Evolutionary conservation across 2,113 vertebrate genomes (phyloP), one percentile per base, ranked within the genome.

Genomic region (Sigmodon hispidus): DNA sequence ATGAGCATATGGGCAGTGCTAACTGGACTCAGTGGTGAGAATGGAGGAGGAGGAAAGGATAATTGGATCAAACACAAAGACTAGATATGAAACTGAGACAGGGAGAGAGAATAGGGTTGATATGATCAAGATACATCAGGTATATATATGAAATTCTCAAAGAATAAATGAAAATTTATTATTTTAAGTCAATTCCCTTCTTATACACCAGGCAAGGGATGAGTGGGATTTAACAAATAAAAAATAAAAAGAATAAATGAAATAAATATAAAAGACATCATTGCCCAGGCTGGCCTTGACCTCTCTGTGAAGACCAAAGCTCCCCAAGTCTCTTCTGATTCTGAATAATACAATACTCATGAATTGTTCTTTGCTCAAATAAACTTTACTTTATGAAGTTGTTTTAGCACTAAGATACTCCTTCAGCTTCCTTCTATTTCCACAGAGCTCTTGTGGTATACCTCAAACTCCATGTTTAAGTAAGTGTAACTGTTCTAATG

Each of bases 381-480:
- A 67, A 87, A 84, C 69, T 45, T 31, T 63, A 34, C 40, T 36
- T 36, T 79, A 45, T 77, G 45, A 52, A n/a, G 8, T 13, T 67
- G 45, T 24, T 87, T 70, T 55, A 70, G 59, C 43, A 85, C 15
- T 36, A 48, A 65, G 59, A 36, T 48, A 77, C 45, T 84, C 26
- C 61, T 76, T 93, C 43, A 76, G 57, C n/a, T 85, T 43, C 11
- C 8, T 29, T 88, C 63, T 70, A 50, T 89, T 88, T 79, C 40
- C 76, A 87, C 9, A 43, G 73, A 70, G 48, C 34, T 94, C 65
- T 91, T 59, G 91, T 19, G 85, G 17, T 59, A 29, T 45, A 91
- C 45, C 45, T 93, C 24, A 91, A 93, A 73, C 22, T 88, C 4
- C 43, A 29, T 34, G 29, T 89, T 91, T 91, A 90, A 86, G 24